These are phyloP conservation scores for Cataglyphis rosenhaueri DNA, from an alignment of 2,888 invertebrate species.

Conservation along the genomic window DNA sequence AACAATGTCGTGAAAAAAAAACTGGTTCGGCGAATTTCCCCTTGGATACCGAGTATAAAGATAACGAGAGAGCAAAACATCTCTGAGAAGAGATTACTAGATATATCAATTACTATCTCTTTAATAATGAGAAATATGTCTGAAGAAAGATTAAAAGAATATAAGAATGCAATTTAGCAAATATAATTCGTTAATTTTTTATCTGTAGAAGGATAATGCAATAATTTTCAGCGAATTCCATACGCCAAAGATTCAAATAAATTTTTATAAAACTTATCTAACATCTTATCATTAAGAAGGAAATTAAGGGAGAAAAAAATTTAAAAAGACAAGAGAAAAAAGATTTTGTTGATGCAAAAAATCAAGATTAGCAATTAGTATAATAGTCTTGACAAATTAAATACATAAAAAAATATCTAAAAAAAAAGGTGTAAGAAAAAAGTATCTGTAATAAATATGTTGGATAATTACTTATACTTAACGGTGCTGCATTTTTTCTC, in stretches of 20 bases:
- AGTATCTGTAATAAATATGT: not conserved
- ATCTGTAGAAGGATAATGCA: not conserved
- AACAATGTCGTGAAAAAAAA: slow-evolving; percentile 7
- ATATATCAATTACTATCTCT: not conserved
- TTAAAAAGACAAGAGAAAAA: too few species aligned
- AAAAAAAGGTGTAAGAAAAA: not conserved
- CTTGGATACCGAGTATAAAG: not conserved
- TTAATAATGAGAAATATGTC: not conserved
- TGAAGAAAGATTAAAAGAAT: not conserved
- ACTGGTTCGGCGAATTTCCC: not conserved
- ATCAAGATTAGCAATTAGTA: too few species aligned
- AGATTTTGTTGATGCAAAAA: too few species aligned
- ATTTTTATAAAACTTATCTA: not conserved
- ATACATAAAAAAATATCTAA: not conserved
- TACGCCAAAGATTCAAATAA: not conserved
- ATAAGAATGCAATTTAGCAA: not conserved
- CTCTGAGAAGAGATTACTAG: not conserved
- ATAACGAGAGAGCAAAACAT: not conserved
- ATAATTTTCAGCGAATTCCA: not conserved
- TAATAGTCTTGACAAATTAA: not conserved
- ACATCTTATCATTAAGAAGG: not conserved
- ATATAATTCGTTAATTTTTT: not conserved
- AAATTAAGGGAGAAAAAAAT: not conserved
- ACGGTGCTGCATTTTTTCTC: not conserved
- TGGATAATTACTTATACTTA: not conserved